These are phyloP conservation scores for Ophion slaviceki DNA, from an alignment of 2,888 invertebrate genomes.

Conservation along the genomic window DNA sequence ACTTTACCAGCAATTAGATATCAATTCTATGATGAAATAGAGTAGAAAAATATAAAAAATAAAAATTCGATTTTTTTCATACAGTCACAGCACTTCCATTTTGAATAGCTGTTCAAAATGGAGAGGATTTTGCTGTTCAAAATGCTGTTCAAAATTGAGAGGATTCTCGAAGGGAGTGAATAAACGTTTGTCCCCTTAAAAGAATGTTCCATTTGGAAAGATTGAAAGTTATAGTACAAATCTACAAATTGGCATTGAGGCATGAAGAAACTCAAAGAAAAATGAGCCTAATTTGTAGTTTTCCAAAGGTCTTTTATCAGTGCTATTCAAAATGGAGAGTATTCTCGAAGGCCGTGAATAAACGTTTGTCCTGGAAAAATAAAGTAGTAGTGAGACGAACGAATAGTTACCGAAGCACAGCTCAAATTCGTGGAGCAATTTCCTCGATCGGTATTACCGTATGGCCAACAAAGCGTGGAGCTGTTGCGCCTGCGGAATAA, in stretches of 20 bases:
- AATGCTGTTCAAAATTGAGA: background rate
- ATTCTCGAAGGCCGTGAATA: background rate
- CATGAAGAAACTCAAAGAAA: no score
- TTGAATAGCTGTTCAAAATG: background rate
- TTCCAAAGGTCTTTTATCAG: background rate
- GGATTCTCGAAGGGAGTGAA: background rate
- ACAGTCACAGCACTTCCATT: no score
- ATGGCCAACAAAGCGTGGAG: slow-evolving; percentile 45
- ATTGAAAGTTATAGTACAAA: no score
- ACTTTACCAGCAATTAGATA: no score
- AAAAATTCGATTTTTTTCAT: no score
- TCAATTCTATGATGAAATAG: no score
- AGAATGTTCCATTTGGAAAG: no score
- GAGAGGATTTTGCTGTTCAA: background rate
- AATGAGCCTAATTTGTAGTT: background rate
- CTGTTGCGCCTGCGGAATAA: slow-evolving; percentile 58
- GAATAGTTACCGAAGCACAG: slow-evolving; percentile 12
- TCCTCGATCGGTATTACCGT: slow-evolving; percentile 53
- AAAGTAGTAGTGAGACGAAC: slow-evolving; percentile 4
- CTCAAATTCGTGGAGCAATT: slow-evolving; percentile 46
- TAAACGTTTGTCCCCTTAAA: background rate
- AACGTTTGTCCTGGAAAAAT: background rate
- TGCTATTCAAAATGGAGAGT: background rate
- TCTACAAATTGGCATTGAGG: no score
- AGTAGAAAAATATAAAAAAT: no score